Conservation (phyloP, 2,888 invertebrate species). For the Patella caerulea region DNA sequence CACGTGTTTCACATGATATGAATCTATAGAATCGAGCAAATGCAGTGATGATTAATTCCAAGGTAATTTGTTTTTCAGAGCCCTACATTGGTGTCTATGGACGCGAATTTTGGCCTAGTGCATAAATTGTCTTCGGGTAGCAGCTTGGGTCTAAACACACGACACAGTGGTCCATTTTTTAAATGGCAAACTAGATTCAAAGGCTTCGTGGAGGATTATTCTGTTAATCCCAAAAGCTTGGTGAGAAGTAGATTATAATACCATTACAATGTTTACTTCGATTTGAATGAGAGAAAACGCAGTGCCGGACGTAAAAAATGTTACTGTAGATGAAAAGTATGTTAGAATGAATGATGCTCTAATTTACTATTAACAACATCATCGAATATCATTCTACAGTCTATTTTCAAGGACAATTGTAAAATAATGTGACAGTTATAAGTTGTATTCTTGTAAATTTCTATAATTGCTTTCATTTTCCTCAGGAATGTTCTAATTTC, state of each 20-base stretch:
- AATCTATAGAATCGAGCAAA: no score
- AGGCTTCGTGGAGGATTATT: neutral
- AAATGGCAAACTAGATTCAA: neutral
- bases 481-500: neutral
- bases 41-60: neutral
- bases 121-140: neutral
- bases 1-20: no score
- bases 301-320: no score
- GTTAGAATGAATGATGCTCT: no score
- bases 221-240: neutral
- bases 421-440: no score
- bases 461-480: neutral
- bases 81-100: neutral
- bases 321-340: no score
- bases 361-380: no score
- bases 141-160: neutral
- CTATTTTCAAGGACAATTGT: no score
- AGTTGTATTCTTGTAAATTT: no score
- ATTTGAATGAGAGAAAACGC: no score
- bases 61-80: neutral
- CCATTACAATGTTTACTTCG: no score
- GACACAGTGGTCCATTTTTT: conserved; percentile 1
- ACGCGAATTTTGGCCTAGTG: neutral
- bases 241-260: neutral
- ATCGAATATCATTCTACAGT: no score